A percentile compares a stretch with the other conserved stretches of the same genome.
Conservation (phyloP, 2,888 invertebrate genomes). For the Drosophila borealis region DNA sequence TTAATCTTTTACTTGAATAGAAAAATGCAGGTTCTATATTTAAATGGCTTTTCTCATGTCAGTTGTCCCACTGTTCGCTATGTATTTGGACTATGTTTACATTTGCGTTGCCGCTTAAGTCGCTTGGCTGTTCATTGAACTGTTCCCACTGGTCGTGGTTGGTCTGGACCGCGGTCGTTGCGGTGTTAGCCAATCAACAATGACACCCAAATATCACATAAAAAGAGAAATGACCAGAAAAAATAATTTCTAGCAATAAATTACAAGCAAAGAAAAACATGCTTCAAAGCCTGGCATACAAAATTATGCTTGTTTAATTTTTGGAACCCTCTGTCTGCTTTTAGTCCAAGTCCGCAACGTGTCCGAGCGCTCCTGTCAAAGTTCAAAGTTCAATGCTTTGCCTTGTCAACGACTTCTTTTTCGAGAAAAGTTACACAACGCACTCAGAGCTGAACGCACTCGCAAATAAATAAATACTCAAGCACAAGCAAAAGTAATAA, state of each 20-base stretch:
- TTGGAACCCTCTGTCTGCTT: neutral
- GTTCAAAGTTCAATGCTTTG: constrained; percentile 77
- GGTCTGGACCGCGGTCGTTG: constrained; percentile 29
- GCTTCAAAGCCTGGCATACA: constrained; percentile 7
- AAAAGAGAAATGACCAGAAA: constrained; percentile 18
- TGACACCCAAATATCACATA: constrained; percentile 46
- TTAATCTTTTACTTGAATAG: no score
- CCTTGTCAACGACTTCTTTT: constrained; percentile 63
- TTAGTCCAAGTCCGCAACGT: constrained; percentile 22
- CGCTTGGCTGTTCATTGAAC: constrained; percentile 75
- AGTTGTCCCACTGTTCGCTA: constrained; percentile 34
- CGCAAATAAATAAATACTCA: constrained; percentile 74
- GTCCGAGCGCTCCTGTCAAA: constrained; percentile 43
- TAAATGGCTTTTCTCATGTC: no score
- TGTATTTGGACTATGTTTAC: constrained; percentile 52
- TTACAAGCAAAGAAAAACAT: neutral
- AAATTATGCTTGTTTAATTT: constrained; percentile 21
- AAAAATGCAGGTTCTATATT: no score
- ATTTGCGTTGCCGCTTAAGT: constrained; percentile 57
- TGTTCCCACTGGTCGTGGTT: constrained; percentile 39
- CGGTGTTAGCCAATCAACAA: constrained; percentile 59
- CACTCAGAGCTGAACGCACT: constrained; percentile 40
- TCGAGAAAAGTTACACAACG: constrained; percentile 74
- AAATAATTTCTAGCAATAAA: constrained; percentile 4
- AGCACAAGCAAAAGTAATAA: constrained; percentile 64